A percentile compares a stretch with the other conserved stretches of the same genome.
Evolutionary conservation across 2,888 invertebrate species (phyloP).

Genomic region (Coremacera marginata): DNA sequence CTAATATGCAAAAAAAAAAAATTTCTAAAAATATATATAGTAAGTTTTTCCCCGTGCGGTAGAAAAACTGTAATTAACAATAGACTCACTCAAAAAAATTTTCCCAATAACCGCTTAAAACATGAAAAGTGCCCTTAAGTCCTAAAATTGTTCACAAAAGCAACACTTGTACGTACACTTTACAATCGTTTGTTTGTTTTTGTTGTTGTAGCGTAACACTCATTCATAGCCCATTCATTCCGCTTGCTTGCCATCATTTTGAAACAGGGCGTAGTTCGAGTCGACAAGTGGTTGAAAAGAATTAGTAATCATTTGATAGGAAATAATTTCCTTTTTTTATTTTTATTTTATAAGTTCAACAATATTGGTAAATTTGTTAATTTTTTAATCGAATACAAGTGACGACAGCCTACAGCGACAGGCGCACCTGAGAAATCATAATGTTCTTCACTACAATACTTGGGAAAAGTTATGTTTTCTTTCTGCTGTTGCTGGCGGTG

Average conservation of each 20-base stretch:
- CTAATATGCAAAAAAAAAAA: no score
- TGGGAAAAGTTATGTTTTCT: constrained; percentile 66
- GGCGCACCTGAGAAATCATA: neutral
- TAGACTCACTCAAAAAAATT: no score
- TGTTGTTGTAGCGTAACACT: neutral
- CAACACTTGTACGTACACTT: no score
- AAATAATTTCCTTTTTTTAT: constrained; percentile 38
- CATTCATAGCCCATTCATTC: neutral
- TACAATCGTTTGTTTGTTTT: neutral
- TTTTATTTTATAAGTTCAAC: constrained; percentile 23
- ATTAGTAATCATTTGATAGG: constrained; percentile 42
- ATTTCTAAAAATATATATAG: no score
- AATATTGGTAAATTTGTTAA: neutral
- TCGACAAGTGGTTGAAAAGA: constrained; percentile 45
- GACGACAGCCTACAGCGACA: constrained; percentile 16
- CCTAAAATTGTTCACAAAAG: no score
- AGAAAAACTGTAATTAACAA: no score
- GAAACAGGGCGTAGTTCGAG: constrained; percentile 51
- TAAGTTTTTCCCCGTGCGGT: no score
- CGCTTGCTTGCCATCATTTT: constrained; percentile 40
- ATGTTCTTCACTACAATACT: constrained; percentile 62
- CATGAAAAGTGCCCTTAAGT: no score
- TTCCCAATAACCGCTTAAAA: no score
- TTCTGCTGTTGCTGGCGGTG: constrained; percentile 66
- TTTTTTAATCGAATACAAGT: neutral